Percentiles rank a stretch among this genome's conserved stretches.
phyloP scores from a whole-genome alignment of 1,140 invertebrate genomes.

The Drosophila micromelanica region DNA sequence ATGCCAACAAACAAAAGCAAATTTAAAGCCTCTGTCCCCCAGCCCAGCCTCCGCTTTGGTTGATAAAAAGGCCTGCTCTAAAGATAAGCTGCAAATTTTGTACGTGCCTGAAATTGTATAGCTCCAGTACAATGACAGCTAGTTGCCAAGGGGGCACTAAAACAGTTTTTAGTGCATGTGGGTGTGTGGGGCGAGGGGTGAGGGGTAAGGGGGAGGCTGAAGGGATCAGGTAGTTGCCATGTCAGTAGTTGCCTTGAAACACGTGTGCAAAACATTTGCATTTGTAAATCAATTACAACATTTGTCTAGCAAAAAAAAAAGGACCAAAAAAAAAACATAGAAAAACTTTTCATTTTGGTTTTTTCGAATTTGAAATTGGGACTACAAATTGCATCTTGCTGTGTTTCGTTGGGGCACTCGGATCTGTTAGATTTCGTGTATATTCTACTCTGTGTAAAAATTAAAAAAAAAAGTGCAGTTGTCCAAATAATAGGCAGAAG shows the following conservation, averaged over 20 bases:
- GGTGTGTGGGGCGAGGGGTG: too few relatives aligned
- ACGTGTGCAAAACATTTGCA: conserved; percentile 45
- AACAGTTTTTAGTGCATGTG: not conserved
- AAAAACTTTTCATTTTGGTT: conserved; percentile 11
- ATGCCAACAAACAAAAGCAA: conserved; percentile 23
- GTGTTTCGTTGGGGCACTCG: conserved; percentile 13
- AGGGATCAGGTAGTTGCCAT: not conserved
- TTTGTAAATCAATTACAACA: conserved; percentile 54
- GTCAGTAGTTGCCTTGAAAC: conserved; percentile 3
- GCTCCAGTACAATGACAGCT: conserved; percentile 2
- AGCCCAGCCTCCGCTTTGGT: not conserved
- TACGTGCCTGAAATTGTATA: conserved; percentile 66
- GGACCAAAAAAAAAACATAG: conserved; percentile 26
- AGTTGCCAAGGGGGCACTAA: conserved; percentile 15
- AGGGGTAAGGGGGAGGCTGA: too few relatives aligned
- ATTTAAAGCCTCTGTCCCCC: conserved; percentile 38
- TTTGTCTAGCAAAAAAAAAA: conserved; percentile 25
- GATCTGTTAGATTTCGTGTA: not conserved
- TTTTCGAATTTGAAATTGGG: not conserved
- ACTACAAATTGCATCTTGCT: conserved; percentile 14
- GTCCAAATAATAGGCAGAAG: too few relatives aligned
- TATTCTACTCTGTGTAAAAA: not conserved
- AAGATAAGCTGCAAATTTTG: conserved; percentile 34
- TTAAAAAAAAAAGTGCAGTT: too few relatives aligned
- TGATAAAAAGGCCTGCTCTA: conserved; percentile 11